These are phyloP conservation scores for Uropsilus gracilis DNA, from an alignment of 2,113 vertebrate species.

Conservation along the genomic window DNA sequence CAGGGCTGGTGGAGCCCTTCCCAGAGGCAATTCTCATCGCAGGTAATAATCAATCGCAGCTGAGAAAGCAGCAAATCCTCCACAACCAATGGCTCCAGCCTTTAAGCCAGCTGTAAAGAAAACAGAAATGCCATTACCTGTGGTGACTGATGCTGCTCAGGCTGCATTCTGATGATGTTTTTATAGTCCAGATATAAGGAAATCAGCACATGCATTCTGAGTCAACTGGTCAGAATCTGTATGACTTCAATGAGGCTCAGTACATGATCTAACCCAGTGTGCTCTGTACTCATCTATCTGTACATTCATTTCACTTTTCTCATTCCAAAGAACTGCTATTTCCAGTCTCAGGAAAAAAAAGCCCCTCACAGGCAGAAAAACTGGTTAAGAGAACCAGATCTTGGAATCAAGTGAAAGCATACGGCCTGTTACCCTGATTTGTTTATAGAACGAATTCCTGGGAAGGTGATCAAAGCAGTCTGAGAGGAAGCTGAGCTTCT, in stretches of 20 bases:
- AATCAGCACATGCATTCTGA: background rate
- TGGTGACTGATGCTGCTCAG: background rate
- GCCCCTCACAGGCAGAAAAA: slow-evolving; percentile 56
- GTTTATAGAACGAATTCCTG: slow-evolving; percentile 73
- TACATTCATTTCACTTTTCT: background rate
- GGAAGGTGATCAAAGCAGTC: slow-evolving; percentile 73
- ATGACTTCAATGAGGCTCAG: background rate
- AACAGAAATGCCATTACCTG: background rate
- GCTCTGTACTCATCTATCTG: background rate
- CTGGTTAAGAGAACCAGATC: slow-evolving; percentile 47
- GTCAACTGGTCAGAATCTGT: background rate
- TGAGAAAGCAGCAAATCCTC: slow-evolving; percentile 97
- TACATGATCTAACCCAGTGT: background rate
- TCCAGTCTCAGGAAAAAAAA: slow-evolving; percentile 48
- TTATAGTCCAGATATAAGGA: background rate
- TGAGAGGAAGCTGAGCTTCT: background rate
- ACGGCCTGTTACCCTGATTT: slow-evolving; percentile 58
- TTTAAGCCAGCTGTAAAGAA: slow-evolving; percentile 92
- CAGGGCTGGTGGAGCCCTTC: background rate
- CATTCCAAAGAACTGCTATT: slow-evolving; percentile 12
- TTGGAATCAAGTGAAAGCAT: slow-evolving; percentile 66
- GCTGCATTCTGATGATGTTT: background rate
- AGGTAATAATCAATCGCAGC: slow-evolving; percentile 97
- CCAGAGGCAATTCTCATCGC: slow-evolving; percentile 82
- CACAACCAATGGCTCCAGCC: slow-evolving; percentile 95